A percentile compares a stretch with the other conserved stretches of the same genome.
Conservation (phyloP, 2,797 vertebrate species). For the Atherinosoma microstoma region DNA sequence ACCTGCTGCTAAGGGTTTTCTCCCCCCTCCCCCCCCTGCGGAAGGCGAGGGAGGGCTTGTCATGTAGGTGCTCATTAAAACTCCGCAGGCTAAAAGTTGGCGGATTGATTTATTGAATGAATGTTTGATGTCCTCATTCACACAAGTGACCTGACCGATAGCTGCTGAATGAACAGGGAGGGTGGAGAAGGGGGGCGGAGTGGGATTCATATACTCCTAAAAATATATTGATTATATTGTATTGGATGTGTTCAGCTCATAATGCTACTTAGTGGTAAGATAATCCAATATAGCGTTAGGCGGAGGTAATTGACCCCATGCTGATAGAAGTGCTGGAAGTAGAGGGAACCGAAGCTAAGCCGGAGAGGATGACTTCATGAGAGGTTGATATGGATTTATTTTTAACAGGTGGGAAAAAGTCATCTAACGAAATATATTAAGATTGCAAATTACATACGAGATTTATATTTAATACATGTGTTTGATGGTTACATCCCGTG, state of each 20-base stretch:
- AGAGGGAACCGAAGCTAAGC: conserved; percentile 5
- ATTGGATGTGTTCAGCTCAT: conserved; percentile 59
- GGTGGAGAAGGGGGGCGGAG: neutral
- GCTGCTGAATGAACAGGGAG: conserved; percentile 23
- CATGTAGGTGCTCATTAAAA: conserved; percentile 74
- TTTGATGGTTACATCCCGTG: neutral
- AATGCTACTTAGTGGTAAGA: conserved; percentile 57
- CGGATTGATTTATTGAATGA: conserved; percentile 78
- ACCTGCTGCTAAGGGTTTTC: conserved; percentile 73
- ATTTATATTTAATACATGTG: neutral
- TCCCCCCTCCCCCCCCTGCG: conserved; percentile 12
- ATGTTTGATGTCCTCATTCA: conserved; percentile 73
- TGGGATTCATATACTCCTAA: conserved; percentile 9
- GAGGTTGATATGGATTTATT: conserved; percentile 18
- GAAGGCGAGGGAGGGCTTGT: conserved; percentile 47
- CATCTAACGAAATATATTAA: neutral
- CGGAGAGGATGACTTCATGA: conserved; percentile 46
- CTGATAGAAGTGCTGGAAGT: conserved; percentile 51
- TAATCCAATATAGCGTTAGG: conserved; percentile 66
- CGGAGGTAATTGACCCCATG: conserved; percentile 67
- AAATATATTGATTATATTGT: conserved; percentile 66
- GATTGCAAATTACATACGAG: neutral
- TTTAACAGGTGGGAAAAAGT: neutral
- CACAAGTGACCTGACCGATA: conserved; percentile 53
- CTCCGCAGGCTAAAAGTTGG: conserved; percentile 71